Conservation (phyloP, 1,140 invertebrate genomes). For the Thereuonema tuberculata region DNA sequence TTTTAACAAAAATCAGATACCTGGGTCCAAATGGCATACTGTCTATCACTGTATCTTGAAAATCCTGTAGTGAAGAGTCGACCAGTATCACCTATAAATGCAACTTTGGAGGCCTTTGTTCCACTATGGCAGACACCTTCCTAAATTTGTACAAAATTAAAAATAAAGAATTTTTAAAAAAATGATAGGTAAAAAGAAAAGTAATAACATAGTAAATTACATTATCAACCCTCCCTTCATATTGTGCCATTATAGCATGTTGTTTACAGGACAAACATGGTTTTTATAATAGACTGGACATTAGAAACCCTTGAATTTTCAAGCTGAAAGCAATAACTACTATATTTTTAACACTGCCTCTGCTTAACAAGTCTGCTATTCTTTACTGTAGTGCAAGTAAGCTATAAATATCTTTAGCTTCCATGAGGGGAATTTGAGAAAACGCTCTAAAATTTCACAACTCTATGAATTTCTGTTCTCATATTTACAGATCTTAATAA, state of each 20-base stretch:
- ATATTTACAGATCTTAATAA: too few relatives aligned
- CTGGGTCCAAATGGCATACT: slow-evolving; percentile 77
- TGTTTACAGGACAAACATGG: too few relatives aligned
- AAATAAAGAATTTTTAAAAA: too few relatives aligned
- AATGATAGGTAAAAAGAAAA: not conserved
- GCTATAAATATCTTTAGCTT: too few relatives aligned
- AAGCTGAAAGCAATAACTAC: not conserved
- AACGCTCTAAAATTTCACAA: too few relatives aligned
- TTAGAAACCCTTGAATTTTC: not conserved
- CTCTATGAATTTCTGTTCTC: too few relatives aligned
- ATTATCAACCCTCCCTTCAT: not conserved
- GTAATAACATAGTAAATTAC: not conserved
- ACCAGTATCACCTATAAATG: slow-evolving; percentile 62
- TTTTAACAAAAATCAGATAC: too few relatives aligned
- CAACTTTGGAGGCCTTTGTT: slow-evolving; percentile 75
- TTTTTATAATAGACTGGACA: not conserved
- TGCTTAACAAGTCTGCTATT: too few relatives aligned
- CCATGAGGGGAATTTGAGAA: too few relatives aligned
- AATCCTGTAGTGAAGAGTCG: slow-evolving; percentile 77
- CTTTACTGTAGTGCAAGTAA: too few relatives aligned
- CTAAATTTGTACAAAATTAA: slow-evolving; percentile 34
- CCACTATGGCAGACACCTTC: slow-evolving; percentile 71
- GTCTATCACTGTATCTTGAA: slow-evolving; percentile 72
- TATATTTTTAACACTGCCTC: too few relatives aligned
- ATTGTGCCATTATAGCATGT: not conserved